Evolutionary conservation across 2,797 vertebrate genomes (phyloP).

Genomic region (Cyclopterus lumpus): DNA sequence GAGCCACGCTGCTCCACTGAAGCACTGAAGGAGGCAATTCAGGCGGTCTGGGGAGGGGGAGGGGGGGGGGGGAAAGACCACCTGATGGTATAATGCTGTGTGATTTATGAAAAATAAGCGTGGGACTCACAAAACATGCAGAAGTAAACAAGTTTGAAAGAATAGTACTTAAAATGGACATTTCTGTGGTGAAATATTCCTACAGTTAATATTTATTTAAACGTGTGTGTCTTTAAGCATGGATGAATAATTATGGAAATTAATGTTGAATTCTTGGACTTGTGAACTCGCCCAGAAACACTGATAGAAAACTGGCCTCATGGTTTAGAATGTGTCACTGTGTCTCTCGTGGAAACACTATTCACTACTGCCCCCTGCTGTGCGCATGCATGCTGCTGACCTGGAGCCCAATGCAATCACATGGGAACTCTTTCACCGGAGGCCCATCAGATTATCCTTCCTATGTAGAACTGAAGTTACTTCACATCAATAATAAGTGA

Average conservation of each 20-base stretch:
- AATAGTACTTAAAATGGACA: not conserved
- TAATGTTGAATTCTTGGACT: not conserved
- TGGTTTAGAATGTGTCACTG: not conserved
- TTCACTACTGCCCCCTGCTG: slow-evolving; percentile 81
- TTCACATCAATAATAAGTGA: not conserved
- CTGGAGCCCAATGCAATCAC: not conserved
- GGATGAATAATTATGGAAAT: not conserved
- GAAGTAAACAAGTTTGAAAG: slow-evolving; percentile 8
- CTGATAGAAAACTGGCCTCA: slow-evolving; percentile 11
- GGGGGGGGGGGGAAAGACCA: slow-evolving; percentile 24
- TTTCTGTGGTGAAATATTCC: not conserved
- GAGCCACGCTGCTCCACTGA: slow-evolving; percentile 53
- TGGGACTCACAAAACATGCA: slow-evolving; percentile 11
- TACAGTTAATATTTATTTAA: not conserved
- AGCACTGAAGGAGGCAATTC: slow-evolving; percentile 56
- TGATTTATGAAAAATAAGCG: slow-evolving; percentile 46
- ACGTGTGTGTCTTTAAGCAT: not conserved
- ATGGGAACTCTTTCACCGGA: not conserved
- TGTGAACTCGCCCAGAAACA: slow-evolving; percentile 49
- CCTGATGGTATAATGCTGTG: slow-evolving; percentile 50
- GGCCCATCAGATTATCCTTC: not conserved
- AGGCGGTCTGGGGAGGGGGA: slow-evolving; percentile 51
- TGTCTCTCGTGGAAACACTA: slow-evolving; percentile 41
- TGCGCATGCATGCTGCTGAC: slow-evolving; percentile 11
- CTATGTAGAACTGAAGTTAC: not conserved